A percentile compares a stretch with the other conserved stretches of the same genome.
phyloP scores from a whole-genome alignment of 2,797 vertebrate species.

The Anabacerthia variegaticeps region DNA sequence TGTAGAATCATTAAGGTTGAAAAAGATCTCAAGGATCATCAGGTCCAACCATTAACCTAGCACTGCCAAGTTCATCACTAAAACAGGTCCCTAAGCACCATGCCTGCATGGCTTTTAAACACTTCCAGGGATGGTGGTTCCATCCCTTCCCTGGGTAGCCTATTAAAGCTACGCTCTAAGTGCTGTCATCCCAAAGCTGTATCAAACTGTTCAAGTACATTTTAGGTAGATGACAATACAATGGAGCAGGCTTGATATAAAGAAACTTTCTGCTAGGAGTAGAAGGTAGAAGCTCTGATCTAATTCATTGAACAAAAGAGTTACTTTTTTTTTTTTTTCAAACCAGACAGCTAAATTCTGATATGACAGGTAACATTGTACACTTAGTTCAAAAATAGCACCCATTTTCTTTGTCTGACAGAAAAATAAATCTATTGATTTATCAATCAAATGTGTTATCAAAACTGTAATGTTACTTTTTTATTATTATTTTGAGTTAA shows the following conservation, averaged over 20 bases:
- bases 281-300: background rate
- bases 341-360: background rate
- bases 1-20: background rate
- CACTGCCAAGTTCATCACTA: background rate
- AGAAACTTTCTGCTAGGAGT: background rate
- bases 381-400: background rate
- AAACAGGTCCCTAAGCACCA: background rate
- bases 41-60: background rate
- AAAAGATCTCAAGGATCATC: background rate
- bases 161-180: fast-evolving
- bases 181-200: background rate
- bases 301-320: background rate
- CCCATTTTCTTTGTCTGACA: background rate
- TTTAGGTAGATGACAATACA: background rate
- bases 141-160: background rate
- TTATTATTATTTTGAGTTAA: background rate
- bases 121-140: background rate
- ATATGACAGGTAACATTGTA: background rate
- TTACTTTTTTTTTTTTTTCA: background rate
- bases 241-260: background rate
- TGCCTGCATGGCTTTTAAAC: fast-evolving
- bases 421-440: background rate
- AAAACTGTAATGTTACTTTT: background rate
- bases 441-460: background rate
- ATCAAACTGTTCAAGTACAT: background rate